phyloP scores from a whole-genome alignment of 2,113 vertebrate genomes.

The Aepyceros melampus region DNA sequence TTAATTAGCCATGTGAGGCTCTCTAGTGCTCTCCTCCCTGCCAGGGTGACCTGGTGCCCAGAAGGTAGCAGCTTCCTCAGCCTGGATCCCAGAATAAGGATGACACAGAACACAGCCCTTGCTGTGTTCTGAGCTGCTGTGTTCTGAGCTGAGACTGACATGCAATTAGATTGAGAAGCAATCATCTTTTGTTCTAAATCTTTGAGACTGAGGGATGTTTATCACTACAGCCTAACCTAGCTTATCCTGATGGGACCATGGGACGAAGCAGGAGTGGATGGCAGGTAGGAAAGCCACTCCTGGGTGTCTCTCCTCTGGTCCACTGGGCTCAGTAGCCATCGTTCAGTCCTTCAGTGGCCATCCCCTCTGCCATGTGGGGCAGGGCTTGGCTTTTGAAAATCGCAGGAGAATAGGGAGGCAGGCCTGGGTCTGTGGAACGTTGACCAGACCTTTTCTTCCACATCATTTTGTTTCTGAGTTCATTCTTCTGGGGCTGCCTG shows the following conservation, averaged over 20 bases:
- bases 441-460: background rate
- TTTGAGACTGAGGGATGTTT: background rate
- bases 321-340: accelerated
- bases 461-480: background rate
- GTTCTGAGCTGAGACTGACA: background rate
- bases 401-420: background rate
- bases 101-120: accelerated
- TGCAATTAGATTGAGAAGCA: background rate
- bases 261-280: background rate
- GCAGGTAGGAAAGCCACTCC: background rate
- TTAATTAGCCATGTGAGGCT: accelerated
- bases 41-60: accelerated
- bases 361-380: background rate
- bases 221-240: no score
- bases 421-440: background rate
- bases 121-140: no score
- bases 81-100: background rate
- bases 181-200: background rate
- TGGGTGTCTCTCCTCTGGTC: accelerated
- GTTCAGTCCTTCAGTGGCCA: accelerated
- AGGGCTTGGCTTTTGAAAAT: background rate
- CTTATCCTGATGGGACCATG: background rate
- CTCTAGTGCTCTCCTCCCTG: background rate
- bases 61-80: background rate
- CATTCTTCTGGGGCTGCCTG: background rate